Evolutionary conservation across 1,140 invertebrate genomes (phyloP), one percentile per base, ranked within the genome.

Genomic region (Drosophila ironensis): DNA sequence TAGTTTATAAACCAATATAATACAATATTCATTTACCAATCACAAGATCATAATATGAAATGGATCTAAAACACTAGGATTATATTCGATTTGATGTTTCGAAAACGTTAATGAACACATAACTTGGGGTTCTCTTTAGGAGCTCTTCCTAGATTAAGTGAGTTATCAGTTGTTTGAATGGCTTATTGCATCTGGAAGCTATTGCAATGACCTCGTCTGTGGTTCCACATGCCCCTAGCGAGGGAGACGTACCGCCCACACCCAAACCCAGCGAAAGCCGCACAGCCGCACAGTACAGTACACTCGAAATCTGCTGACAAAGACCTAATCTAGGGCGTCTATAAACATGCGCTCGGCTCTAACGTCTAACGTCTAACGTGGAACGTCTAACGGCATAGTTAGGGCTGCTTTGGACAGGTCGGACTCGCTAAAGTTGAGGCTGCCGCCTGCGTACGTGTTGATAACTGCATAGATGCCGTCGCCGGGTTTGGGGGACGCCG

Each of bases 281-380:
- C n/a, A n/a, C n/a, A n/a, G 67, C 71, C 54, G 53, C 56, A 81
- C 50, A 60, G 57, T 63, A 63, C 60, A 67, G 53, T 40, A 64
- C 54, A 84, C 80, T 84, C 60, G 74, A 86, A 86, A 86, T 75
- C 45, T 86, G 80, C 81, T 86, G 81, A 86, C 81, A 86, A 86
- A 86, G 80, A 87, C 74, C 74, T 86, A 87, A 86, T 86, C 81
- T 80, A 80, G 81, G 80, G 81, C 80, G 81, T 80, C 71, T 80
- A 87, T 87, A 87, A 86, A 86, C 81, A 86, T 86, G 72, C 75
- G 64, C 63, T 70, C 12, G 66, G 64, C 35, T 56, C 53, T 47
- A 51, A 44, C 44, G 47, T 17, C 16, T 24, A 27, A 16, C 27
- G 30, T 16, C 27, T 35, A 30, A 33, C 16, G 17, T 53, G 50